phyloP scores from a whole-genome alignment of 2,888 invertebrate species.

The Ormyrus thymus region DNA sequence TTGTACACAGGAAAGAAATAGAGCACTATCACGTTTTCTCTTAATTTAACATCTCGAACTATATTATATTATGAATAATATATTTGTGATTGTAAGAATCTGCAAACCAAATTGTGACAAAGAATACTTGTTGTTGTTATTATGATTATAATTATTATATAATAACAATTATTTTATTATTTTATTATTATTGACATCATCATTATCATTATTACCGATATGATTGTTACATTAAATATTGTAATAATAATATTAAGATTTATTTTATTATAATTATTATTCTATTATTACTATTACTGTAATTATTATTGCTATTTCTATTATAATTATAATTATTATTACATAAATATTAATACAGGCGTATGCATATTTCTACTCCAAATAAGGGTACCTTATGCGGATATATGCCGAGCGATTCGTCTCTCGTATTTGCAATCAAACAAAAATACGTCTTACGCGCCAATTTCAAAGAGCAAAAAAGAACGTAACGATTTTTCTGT shows the following conservation, averaged over 20 bases:
- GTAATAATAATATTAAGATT: conserved; percentile 64
- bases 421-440: conserved; percentile 54
- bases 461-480: conserved; percentile 40
- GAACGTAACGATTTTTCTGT: conserved; percentile 43
- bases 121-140: conserved; percentile 75
- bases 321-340: conserved; percentile 64
- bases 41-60: conserved; percentile 73
- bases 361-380: conserved; percentile 73
- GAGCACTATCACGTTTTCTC: conserved; percentile 72
- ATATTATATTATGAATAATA: conserved; percentile 73
- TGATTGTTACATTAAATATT: conserved; percentile 69
- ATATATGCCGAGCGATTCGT: conserved; percentile 56
- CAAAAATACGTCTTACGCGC: conserved; percentile 39
- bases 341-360: conserved; percentile 72
- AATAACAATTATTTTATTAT: conserved; percentile 62
- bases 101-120: conserved; percentile 75
- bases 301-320: conserved; percentile 62
- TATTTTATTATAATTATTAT: conserved; percentile 61
- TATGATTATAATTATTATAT: conserved; percentile 73
- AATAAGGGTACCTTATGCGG: conserved; percentile 69
- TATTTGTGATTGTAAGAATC: conserved; percentile 75
- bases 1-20: conserved; percentile 72
- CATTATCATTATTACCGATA: conserved; percentile 67
- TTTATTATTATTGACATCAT: conserved; percentile 66
- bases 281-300: conserved; percentile 63